Evolutionary conservation across 2,888 invertebrate genomes (phyloP), one percentile per base, ranked within the genome.

Genomic region (Phortica magna): DNA sequence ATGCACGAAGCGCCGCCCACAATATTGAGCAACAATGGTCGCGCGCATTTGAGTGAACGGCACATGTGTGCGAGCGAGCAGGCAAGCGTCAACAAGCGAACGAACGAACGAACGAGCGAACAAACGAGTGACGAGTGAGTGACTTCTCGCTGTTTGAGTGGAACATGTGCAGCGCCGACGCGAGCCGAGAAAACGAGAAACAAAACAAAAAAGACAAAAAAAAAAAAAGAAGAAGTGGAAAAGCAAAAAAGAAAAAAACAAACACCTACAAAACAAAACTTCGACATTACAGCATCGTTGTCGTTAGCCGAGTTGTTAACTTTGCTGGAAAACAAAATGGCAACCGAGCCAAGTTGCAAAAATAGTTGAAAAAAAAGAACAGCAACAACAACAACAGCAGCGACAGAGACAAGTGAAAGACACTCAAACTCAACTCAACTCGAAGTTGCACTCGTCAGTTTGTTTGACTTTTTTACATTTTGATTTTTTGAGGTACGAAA

Each of bases 381-480:
- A 73, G n/a, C 17, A 74, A 22, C 71, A 71, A 77, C 57, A 67
- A 65, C 22, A 73, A 41, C 19, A 48, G 10, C 59, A 42, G 22
- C 42, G 19, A 42, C 59, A 59, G 59, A 6, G 59, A 17, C 14
- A 12, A 12, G 48, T 48, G 48, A 12, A 48, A 48, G 14, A 48
- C 48, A 48, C 48, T 48, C 48, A 14, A 48, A 59, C 73, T 73
- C 76, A 78, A 59, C 73, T 73, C 77, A 78, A 73, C 73, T 48
- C 77, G 57, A 64, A 72, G 53, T 39, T 41, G 68, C 73, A 68
- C 55, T 72, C 74, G 53, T 76, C 87, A 84, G 82, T 84, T 88
- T 88, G 83, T 88, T 87, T 87, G 89, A 88, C 89, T 87, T 87
- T 31, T 84, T 87, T 81, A 82, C 89, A 88, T 88, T 88, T 83